These are phyloP conservation scores for Eciton burchellii DNA, from an alignment of 1,140 invertebrate species.

Conservation along the genomic window DNA sequence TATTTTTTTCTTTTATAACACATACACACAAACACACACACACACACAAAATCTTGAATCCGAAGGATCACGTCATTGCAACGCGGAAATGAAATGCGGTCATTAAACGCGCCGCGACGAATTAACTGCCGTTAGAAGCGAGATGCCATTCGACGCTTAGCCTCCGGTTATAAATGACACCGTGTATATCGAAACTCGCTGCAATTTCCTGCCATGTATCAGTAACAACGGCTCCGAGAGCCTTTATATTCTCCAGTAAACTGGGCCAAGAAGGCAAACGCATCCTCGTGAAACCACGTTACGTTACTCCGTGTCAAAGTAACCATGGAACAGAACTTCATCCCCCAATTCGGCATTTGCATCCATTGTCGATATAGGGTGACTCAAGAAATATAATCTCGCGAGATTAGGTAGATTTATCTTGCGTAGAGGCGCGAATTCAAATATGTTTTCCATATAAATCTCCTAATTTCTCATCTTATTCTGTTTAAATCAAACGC, in stretches of 20 bases:
- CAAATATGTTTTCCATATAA: neutral
- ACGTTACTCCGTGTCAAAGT: slow-evolving; percentile 37
- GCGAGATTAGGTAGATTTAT: neutral
- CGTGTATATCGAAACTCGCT: slow-evolving; percentile 65
- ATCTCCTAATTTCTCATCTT: neutral
- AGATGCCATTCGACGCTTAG: slow-evolving; percentile 26
- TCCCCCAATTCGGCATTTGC: slow-evolving; percentile 38
- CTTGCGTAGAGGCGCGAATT: neutral
- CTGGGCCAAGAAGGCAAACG: slow-evolving; percentile 42
- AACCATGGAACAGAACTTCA: slow-evolving; percentile 43
- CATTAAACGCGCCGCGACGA: slow-evolving; percentile 44
- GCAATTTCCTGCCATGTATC: slow-evolving; percentile 67
- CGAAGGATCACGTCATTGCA: slow-evolving; percentile 12
- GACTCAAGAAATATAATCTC: neutral
- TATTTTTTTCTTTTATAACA: slow-evolving; percentile 1
- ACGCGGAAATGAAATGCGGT: slow-evolving; percentile 42
- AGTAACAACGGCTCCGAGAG: slow-evolving; percentile 23
- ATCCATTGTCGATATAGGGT: slow-evolving; percentile 22
- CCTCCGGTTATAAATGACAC: slow-evolving; percentile 35
- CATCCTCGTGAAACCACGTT: slow-evolving; percentile 55
- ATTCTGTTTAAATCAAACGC: neutral
- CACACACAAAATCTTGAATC: too few species aligned
- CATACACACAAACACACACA: too few species aligned
- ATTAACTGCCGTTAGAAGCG: slow-evolving; percentile 23
- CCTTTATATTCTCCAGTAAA: slow-evolving; percentile 62